A percentile compares a stretch with the other conserved stretches of the same genome.
Conservation (phyloP, 2,888 invertebrate species). For the Pegoplata infirma region DNA sequence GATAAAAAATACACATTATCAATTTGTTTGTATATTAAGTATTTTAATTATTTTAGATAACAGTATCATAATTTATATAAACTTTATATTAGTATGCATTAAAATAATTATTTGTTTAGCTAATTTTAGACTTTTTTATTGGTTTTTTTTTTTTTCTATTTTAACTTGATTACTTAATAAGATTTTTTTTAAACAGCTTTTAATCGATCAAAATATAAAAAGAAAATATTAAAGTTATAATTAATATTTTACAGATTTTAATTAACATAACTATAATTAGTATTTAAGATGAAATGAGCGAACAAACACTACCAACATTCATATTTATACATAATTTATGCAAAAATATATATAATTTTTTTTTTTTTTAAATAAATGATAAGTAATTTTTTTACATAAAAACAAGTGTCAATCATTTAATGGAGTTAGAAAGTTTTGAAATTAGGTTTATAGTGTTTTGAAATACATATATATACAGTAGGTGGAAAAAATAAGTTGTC, state of each 20-base stretch:
- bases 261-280: slow-evolving; percentile 29
- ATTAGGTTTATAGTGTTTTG: no score
- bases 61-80: background rate
- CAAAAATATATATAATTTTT: slow-evolving; percentile 24
- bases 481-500: no score
- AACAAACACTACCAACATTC: slow-evolving; percentile 25
- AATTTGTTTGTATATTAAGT: slow-evolving; percentile 31
- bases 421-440: no score
- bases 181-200: slow-evolving; percentile 37
- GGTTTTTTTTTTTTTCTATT: slow-evolving; percentile 14
- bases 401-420: background rate
- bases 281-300: slow-evolving; percentile 30
- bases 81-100: slow-evolving; percentile 24
- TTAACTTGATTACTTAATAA: slow-evolving; percentile 13
- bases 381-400: slow-evolving; percentile 44
- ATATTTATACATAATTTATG: slow-evolving; percentile 42
- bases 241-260: slow-evolving; percentile 51
- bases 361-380: slow-evolving; percentile 54
- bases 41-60: slow-evolving; percentile 12
- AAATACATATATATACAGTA: no score
- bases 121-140: slow-evolving; percentile 39
- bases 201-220: slow-evolving; percentile 50
- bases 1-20: slow-evolving; percentile 6
- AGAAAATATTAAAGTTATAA: slow-evolving; percentile 22
- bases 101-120: slow-evolving; percentile 38